Conservation (phyloP, 2,113 vertebrate species). For the Austrofundulus limnaeus region DNA sequence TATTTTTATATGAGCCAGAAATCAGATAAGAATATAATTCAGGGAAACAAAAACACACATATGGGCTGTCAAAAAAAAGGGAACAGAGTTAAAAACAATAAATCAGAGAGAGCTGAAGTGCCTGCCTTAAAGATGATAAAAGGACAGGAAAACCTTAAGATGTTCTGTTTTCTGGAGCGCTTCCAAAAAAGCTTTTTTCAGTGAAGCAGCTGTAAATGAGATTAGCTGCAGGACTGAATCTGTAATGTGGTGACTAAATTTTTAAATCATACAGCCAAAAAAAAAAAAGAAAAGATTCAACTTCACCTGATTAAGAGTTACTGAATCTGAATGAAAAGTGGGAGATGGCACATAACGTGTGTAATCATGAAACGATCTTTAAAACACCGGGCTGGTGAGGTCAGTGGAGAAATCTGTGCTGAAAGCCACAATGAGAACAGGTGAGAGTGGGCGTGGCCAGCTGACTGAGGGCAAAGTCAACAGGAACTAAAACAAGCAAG, state of each 20-base stretch:
- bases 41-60: conserved; percentile 1
- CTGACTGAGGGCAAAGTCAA: too few species aligned
- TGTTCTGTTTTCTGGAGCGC: conserved; percentile 43
- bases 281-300: not conserved
- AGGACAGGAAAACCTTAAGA: too few species aligned
- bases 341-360: too few species aligned
- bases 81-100: conserved; percentile 14
- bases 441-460: too few species aligned
- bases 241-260: conserved; percentile 20
- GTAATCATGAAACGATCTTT: too few species aligned
- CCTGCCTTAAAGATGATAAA: conserved; percentile 48
- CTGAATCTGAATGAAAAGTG: conserved; percentile 24
- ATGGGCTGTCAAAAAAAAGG: too few species aligned
- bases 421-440: too few species aligned
- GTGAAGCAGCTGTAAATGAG: conserved; percentile 31
- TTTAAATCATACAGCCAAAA: conserved; percentile 12
- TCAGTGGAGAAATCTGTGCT: too few species aligned
- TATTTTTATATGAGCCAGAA: not conserved
- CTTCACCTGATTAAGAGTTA: conserved; percentile 37
- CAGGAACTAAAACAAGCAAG: too few species aligned
- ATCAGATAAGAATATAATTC: not conserved
- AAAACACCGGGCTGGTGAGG: too few species aligned
- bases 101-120: conserved; percentile 50
- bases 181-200: conserved; percentile 49
- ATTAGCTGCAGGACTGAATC: conserved; percentile 10